Evolutionary conservation across 2,113 vertebrate species (phyloP).

Genomic region (Dicentrarchus labrax): DNA sequence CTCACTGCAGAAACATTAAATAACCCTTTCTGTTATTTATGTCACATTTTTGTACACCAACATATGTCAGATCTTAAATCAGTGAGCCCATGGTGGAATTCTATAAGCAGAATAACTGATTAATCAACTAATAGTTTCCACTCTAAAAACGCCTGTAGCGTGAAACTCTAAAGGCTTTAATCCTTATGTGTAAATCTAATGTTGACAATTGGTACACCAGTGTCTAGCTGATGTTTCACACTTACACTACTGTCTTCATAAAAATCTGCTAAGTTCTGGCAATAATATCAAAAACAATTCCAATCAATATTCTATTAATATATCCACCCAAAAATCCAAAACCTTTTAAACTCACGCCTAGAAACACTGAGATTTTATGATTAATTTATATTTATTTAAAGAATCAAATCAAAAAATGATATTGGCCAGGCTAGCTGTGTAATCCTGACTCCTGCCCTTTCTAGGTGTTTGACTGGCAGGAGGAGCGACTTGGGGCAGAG

Average conservation of each 20-base stretch:
- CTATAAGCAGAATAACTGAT: conserved; percentile 3
- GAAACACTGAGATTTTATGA: neutral
- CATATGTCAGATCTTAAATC: neutral
- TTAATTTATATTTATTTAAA: neutral
- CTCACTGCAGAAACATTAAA: conserved; percentile 84
- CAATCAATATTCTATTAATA: neutral
- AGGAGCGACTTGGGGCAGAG: conserved; percentile 71
- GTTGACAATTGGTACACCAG: neutral
- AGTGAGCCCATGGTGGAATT: neutral
- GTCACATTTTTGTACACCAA: neutral
- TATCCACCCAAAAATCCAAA: neutral
- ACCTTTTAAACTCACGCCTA: neutral
- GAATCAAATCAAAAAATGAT: neutral
- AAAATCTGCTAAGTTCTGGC: neutral
- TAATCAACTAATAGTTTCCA: neutral
- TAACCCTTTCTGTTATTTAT: neutral
- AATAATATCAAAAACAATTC: neutral
- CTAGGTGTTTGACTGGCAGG: conserved; percentile 76
- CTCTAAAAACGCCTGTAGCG: neutral
- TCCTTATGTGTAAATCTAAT: neutral
- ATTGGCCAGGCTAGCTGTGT: neutral
- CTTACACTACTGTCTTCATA: no score
- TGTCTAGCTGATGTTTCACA: no score
- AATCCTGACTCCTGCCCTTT: neutral
- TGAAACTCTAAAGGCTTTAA: neutral